Conservation (phyloP, 2,797 vertebrate genomes). For the Chloroceryle amazona region DNA sequence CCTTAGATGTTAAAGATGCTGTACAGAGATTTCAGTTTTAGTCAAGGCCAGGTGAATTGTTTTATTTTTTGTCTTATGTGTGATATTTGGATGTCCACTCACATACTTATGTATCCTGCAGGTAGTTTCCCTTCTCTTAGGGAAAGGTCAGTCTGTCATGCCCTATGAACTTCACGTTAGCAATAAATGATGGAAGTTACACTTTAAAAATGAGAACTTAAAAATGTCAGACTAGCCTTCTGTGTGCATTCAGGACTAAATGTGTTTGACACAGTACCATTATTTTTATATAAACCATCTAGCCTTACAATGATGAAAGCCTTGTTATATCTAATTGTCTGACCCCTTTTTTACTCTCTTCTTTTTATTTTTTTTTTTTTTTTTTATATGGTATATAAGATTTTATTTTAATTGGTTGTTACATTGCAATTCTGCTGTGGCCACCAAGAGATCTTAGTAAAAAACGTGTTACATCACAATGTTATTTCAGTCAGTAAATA, state of each 20-base stretch:
- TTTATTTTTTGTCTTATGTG: background rate
- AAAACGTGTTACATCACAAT: background rate
- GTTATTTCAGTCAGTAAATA: background rate
- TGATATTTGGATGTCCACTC: background rate
- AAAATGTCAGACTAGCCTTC: background rate
- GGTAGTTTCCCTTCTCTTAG: background rate
- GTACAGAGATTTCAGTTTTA: background rate
- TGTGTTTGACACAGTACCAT: background rate
- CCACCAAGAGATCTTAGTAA: slow-evolving; percentile 13
- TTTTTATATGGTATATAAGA: background rate
- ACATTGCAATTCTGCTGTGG: background rate
- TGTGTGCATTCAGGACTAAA: background rate
- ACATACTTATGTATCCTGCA: background rate
- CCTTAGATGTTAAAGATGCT: background rate
- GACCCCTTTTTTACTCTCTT: background rate
- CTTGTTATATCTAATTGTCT: slow-evolving; percentile 27
- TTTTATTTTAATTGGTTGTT: slow-evolving; percentile 61
- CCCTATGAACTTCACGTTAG: background rate
- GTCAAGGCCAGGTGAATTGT: background rate
- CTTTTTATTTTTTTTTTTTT: no score
- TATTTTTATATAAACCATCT: slow-evolving; percentile 23
- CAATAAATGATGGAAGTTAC: background rate
- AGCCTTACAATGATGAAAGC: background rate
- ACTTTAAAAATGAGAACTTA: background rate
- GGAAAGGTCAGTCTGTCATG: background rate